Conservation (phyloP, 2,888 invertebrate genomes). For the Branchinecta sandiegonensis region DNA sequence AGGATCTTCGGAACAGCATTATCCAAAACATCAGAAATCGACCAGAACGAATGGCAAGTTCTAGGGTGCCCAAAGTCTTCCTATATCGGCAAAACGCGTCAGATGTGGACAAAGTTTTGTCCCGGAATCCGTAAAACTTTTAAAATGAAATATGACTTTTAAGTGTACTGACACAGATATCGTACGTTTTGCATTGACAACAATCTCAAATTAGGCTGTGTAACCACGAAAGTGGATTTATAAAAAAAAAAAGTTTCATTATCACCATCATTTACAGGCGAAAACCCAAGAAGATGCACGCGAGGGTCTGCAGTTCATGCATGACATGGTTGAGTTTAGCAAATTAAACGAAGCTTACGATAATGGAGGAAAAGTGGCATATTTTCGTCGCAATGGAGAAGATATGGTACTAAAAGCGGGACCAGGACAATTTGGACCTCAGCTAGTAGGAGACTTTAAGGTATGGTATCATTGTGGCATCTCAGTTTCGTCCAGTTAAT, state of each 20-base stretch:
- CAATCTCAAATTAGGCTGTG: no score
- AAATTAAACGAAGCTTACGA: conserved; percentile 49
- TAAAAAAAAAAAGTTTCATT: not conserved
- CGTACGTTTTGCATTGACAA: no score
- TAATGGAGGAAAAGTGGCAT: conserved; percentile 31
- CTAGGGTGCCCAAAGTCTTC: no score
- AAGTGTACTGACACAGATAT: no score
- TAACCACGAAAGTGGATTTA: not conserved
- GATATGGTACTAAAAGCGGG: conserved; percentile 51
- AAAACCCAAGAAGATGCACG: conserved; percentile 70
- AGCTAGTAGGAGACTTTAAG: conserved; percentile 46
- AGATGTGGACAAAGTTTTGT: no score
- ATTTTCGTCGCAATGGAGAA: conserved; percentile 37
- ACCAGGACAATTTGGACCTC: conserved; percentile 77
- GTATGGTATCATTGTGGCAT: conserved; percentile 25
- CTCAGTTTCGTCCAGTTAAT: no score
- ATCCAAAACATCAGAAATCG: no score
- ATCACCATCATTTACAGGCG: conserved; percentile 45
- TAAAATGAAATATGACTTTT: no score
- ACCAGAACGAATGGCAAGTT: no score
- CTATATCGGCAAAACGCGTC: no score
- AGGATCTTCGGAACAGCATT: no score
- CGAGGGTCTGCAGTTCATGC: conserved; percentile 87
- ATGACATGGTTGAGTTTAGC: conserved; percentile 85
- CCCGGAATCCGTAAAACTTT: no score